A percentile compares a stretch with the other conserved stretches of the same genome.
phyloP scores from a whole-genome alignment of 2,888 invertebrate genomes.

The Papilio elwesi region DNA sequence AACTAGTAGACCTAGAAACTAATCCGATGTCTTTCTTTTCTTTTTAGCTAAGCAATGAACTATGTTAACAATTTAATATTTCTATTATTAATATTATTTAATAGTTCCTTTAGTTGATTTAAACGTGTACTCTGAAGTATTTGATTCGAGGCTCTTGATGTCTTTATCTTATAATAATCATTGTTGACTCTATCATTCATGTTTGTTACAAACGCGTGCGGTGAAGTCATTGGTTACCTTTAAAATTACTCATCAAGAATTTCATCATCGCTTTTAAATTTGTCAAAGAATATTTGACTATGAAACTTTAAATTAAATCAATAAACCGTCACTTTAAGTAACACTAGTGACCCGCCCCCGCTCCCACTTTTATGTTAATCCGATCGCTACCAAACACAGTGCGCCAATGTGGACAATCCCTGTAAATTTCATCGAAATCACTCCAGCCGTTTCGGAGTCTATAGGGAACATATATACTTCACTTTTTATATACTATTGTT shows the following conservation, averaged over 20 bases:
- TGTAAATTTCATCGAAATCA: no score
- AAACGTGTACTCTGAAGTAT: neutral
- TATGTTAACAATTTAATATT: slow-evolving; percentile 23
- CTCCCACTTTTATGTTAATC: no score
- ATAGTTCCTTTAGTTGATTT: slow-evolving; percentile 27
- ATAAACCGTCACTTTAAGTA: neutral
- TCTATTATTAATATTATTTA: no score
- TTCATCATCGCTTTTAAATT: slow-evolving; percentile 1
- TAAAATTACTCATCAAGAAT: slow-evolving; percentile 36
- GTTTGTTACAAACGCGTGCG: neutral
- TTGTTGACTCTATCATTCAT: slow-evolving; percentile 33
- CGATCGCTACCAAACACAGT: no score
- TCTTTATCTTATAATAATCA: slow-evolving; percentile 17
- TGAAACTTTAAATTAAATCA: slow-evolving; percentile 19
- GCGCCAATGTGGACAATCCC: no score
- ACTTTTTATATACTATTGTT: no score
- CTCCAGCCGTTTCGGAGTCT: no score
- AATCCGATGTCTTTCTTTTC: no score
- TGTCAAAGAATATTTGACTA: neutral
- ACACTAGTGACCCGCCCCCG: no score
- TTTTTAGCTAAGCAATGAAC: neutral
- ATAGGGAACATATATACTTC: no score
- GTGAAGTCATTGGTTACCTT: slow-evolving; percentile 34
- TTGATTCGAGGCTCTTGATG: slow-evolving; percentile 11
- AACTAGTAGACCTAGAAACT: no score